Evolutionary conservation across 2,888 invertebrate genomes (phyloP).

Genomic region (Dysmachus trigonus): DNA sequence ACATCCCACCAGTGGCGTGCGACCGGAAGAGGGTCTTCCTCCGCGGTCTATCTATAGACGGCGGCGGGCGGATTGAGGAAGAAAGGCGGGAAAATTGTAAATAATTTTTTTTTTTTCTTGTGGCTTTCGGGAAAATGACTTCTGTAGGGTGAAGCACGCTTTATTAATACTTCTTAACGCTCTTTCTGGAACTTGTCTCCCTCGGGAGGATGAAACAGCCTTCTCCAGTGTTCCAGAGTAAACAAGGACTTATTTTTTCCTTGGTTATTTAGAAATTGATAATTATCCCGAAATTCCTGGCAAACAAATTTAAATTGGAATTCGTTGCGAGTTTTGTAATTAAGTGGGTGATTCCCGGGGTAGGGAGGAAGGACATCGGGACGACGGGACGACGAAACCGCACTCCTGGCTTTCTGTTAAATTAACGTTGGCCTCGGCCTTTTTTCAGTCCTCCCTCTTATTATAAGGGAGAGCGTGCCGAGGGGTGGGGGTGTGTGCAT

Average conservation of each 20-base stretch:
- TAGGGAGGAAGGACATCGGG: background rate
- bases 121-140: background rate
- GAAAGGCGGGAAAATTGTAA: background rate
- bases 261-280: constrained; percentile 20
- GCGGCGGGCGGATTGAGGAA: background rate
- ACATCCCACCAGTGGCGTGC: background rate
- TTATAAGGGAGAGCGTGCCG: background rate
- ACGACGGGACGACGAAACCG: background rate
- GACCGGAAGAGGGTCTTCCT: background rate
- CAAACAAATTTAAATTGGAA: background rate
- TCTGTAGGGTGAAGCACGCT: background rate
- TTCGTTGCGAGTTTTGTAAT: background rate
- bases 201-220: background rate
- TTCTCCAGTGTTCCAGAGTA: background rate
- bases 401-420: constrained; percentile 1
- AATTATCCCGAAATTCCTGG: constrained; percentile 6
- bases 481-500: background rate
- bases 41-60: no score
- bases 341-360: background rate
- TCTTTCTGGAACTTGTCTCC: background rate
- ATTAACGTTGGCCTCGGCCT: background rate
- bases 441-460: background rate
- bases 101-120: background rate
- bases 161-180: background rate
- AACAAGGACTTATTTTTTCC: background rate